Evolutionary conservation across 2,888 invertebrate genomes (phyloP).

Genomic region (Steinernema hermaphroditum): DNA sequence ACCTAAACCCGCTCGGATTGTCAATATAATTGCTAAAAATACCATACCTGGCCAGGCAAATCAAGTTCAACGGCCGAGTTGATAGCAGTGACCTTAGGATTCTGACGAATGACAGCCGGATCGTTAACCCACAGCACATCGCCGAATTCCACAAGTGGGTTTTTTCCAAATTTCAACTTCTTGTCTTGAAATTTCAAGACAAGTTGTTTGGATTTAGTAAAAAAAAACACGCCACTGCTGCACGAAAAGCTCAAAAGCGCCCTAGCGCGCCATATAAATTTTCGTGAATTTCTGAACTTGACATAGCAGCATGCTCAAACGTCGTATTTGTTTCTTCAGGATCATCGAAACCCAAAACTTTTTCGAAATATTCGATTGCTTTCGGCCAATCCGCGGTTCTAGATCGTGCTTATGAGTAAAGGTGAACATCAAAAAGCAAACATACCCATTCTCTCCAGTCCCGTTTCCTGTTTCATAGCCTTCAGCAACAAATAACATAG

Average conservation of each 20-base stretch:
- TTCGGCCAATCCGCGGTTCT: conserved; percentile 40
- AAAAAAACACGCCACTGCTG: too few relatives aligned
- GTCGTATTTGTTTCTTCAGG: conserved; percentile 59
- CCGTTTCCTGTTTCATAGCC: conserved; percentile 69
- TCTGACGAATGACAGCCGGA: conserved; percentile 79
- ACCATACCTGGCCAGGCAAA: conserved; percentile 80
- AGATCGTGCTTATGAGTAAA: conserved; percentile 25
- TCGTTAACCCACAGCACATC: conserved; percentile 73
- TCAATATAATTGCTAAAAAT: background rate
- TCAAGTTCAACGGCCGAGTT: conserved; percentile 94
- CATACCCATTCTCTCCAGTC: background rate
- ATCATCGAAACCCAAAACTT: conserved; percentile 55
- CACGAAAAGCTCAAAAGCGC: too few relatives aligned
- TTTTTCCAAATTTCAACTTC: too few relatives aligned
- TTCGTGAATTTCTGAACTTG: conserved; percentile 31
- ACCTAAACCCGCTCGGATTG: conserved; percentile 68
- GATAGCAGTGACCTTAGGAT: conserved; percentile 90
- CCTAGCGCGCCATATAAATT: too few relatives aligned
- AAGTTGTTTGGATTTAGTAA: too few relatives aligned
- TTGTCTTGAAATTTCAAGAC: too few relatives aligned
- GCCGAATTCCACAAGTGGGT: conserved; percentile 85
- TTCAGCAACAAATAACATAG: conserved; percentile 71
- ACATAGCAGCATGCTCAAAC: conserved; percentile 22
- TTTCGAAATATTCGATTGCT: conserved; percentile 52
- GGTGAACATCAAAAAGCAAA: conserved; percentile 28